Evolutionary conservation across 2,888 invertebrate genomes (phyloP), one percentile per base, ranked within the genome.

Genomic region (Pterostichus niger): DNA sequence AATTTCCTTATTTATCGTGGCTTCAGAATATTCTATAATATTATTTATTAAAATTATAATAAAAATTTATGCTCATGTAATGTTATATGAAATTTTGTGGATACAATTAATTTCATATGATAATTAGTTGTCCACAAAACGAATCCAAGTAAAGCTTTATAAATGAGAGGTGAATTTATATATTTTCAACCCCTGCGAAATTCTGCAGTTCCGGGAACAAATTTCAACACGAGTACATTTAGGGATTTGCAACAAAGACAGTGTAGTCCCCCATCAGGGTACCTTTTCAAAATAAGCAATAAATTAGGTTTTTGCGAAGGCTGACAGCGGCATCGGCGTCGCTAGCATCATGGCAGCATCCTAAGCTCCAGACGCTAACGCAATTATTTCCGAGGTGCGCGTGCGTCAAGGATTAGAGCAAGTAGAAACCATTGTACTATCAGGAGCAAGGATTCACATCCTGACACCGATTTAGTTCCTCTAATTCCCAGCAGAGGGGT

Each of bases 401-500:
- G 15, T 33, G 82, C 75, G 54, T 31, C 33, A 9, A 85, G 85
- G 86, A 86, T 86, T 87, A 87, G 84, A 85, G 76, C 85, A 84
- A 86, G 85, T 86, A 86, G 85, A 85, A 85, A 85, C 85, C 85
- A 82, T 75, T 82, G 75, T 82, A 56, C 59, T 82, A 82, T 61
- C 82, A 85, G 86, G 80, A 85, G 85, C 84, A 84, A 85, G 86
- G 85, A 86, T 86, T 85, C 86, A 85, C 86, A 86, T 86, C 85
- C 85, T 84, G 85, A 85, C 86, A 84, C 85, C 86, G 86, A 86
- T 86, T 86, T 86, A 86, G 85, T 86, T 86, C 85, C 84, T 85
- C 86, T 87, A 86, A 87, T 87, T 87, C 87, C 86, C 85, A 84
- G 85, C 85, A 85, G 86, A 85, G 86, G 86, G 86, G 86, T 87